Conservation (phyloP, 2,113 vertebrate genomes). For the Coptodon rendalli region DNA sequence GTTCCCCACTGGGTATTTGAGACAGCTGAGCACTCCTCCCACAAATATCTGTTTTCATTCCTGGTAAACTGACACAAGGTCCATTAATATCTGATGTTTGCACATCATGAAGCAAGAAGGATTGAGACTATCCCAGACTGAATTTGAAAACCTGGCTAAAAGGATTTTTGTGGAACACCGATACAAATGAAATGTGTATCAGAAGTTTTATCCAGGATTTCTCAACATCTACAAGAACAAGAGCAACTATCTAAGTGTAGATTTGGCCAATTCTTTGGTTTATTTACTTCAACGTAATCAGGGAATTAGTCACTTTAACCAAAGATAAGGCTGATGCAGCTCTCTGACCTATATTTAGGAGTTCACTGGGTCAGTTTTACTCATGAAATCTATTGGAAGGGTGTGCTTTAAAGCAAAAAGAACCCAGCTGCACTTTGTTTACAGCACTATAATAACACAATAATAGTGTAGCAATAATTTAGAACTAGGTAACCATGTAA, state of each 20-base stretch:
- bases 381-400: background rate
- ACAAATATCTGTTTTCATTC: constrained; percentile 31
- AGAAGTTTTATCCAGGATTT: background rate
- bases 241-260: background rate
- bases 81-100: background rate
- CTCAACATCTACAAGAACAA: background rate
- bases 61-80: constrained; percentile 13
- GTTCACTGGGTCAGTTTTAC: background rate
- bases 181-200: background rate
- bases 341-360: background rate
- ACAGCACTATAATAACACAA: background rate
- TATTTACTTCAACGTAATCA: background rate
- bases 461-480: background rate
- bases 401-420: background rate
- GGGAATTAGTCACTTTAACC: background rate
- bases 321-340: background rate
- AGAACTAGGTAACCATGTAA: background rate
- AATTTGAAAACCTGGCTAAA: background rate
- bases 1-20: background rate
- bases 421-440: background rate
- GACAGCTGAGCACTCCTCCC: background rate
- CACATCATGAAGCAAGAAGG: background rate
- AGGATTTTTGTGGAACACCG: background rate
- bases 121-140: background rate
- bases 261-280: background rate